Base-by-base conservation (phyloP, 1,140 invertebrate genomes). In the Vollenhovia emeryi region DNA sequence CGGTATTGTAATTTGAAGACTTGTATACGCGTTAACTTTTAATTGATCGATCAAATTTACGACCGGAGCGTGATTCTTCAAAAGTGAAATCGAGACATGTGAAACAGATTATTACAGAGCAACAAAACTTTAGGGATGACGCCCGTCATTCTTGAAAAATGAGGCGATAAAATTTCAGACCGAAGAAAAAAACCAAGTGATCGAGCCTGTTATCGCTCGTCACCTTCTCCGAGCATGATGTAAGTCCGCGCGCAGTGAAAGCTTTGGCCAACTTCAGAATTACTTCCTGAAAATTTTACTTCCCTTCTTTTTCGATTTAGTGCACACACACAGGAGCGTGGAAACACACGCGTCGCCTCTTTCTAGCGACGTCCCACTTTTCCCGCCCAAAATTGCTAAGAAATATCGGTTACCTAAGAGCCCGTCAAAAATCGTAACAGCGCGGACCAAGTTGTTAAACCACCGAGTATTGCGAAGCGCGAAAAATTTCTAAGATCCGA, bases 241-340 rank as follows among this genome's bases (percentile, higher is more conserved):
- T 69, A 89, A 90, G 60, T 1, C 9, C 11, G 52, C 9, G 52
- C 9, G 62, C 4, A 57, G 85, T 89, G 88, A 90, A 90, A 90
- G 87, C 85, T 83, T 36, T 13, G n/a, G 18, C 57, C 30, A 48
- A 43, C 40, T 66, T 68, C 48, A 27, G 36, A 27, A 84, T 89
- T 87, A 87, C 66, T 87, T 87, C 87, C 84, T 87, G 83, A 89
- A 89, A 86, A 91, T 90, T 68, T 82, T 55, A 71, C 52, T 50
- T 75, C 50, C 5, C n/a, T 15, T 69, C 18, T 55, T 82, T 75
- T 87, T 68, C 45, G 40, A 15, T 33, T 45, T 45, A 43, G 48
- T 79, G 9, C 11, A 5, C 30, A 50, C 24, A 69, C 3, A 71
- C 11, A 24, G 0, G 18, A 2, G 40, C 8, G 11, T 11, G 30